Evolutionary conservation across 2,888 invertebrate genomes (phyloP).

Genomic region (Chironomus tentans): DNA sequence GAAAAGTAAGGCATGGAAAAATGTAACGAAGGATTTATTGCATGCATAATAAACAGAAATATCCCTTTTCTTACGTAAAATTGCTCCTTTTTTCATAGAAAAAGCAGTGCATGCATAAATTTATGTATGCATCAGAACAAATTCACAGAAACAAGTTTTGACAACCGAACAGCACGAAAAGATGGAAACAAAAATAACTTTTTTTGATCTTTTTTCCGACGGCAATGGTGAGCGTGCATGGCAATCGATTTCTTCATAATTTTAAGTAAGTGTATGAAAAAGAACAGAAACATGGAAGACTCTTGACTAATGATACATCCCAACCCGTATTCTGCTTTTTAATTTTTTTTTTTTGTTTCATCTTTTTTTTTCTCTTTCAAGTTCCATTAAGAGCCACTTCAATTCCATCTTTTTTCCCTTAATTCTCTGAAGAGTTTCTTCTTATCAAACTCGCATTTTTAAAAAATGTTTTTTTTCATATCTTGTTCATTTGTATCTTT

Average conservation of each 20-base stretch:
- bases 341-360: too few relatives aligned
- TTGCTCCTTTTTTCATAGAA: background rate
- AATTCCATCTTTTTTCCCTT: too few relatives aligned
- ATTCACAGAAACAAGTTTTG: background rate
- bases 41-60: background rate
- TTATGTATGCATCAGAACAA: too few relatives aligned
- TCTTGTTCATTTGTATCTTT: background rate
- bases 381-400: too few relatives aligned
- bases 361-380: too few relatives aligned
- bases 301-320: too few relatives aligned
- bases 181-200: too few relatives aligned
- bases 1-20: background rate
- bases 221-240: background rate
- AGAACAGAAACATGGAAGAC: too few relatives aligned
- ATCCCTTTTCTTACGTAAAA: background rate
- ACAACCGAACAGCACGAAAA: background rate
- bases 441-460: too few relatives aligned
- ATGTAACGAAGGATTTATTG: background rate
- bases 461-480: too few relatives aligned
- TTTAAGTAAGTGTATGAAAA: background rate
- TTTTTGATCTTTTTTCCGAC: background rate
- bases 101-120: background rate
- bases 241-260: background rate
- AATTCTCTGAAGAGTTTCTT: too few relatives aligned
- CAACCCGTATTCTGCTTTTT: too few relatives aligned